Percentiles rank a stretch among this genome's conserved stretches.
phyloP scores from a whole-genome alignment of 2,888 invertebrate genomes.

The Acronicta alni region DNA sequence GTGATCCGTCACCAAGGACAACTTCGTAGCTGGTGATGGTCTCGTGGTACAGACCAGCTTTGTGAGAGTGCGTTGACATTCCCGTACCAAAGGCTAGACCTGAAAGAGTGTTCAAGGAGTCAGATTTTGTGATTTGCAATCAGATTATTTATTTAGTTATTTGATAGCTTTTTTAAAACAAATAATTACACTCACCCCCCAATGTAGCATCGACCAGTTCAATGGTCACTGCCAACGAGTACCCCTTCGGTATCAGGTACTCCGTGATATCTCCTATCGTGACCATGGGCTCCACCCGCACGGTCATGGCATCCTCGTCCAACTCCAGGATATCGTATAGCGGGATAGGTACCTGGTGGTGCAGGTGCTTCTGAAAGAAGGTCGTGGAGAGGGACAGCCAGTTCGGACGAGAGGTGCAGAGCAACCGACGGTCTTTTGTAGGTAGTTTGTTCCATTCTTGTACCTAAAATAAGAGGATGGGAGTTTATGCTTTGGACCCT shows the following conservation, averaged over 20 bases:
- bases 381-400: constrained; percentile 92
- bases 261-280: constrained; percentile 91
- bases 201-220: constrained; percentile 92
- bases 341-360: constrained; percentile 90
- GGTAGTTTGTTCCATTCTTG: constrained; percentile 88
- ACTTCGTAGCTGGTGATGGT: constrained; percentile 91
- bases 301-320: constrained; percentile 88
- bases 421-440: constrained; percentile 79
- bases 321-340: constrained; percentile 90
- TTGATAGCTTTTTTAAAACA: too few relatives aligned
- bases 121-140: neutral
- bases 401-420: constrained; percentile 92
- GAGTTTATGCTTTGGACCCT: too few relatives aligned
- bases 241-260: constrained; percentile 90
- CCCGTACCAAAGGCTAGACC: constrained; percentile 92
- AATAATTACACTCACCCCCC: constrained; percentile 79
- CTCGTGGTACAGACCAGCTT: constrained; percentile 92
- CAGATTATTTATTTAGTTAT: too few relatives aligned
- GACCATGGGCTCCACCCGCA: constrained; percentile 91
- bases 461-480: constrained; percentile 68
- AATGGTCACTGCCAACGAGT: constrained; percentile 91
- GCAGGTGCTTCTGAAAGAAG: constrained; percentile 91
- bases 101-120: constrained; percentile 50
- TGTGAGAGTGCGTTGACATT: constrained; percentile 93
- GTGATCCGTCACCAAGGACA: constrained; percentile 90